Evolutionary conservation across 1,140 invertebrate genomes (phyloP).

Genomic region (Sarcophaga peregrina): DNA sequence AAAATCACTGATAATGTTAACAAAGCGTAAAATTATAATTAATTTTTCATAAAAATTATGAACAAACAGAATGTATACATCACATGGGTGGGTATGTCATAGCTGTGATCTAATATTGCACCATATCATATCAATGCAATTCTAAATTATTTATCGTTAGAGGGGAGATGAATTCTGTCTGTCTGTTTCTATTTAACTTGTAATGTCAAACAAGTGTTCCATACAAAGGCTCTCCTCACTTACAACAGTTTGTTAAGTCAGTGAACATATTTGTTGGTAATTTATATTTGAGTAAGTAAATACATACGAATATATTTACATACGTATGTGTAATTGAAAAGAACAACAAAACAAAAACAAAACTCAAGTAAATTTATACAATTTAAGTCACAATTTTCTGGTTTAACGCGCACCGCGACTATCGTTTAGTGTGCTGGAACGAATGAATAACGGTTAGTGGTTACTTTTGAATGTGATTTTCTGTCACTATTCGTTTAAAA

Average conservation of each 20-base stretch:
- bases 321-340: background rate
- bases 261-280: constrained; percentile 19
- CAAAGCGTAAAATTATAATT: constrained; percentile 16
- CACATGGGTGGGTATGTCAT: background rate
- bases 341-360: background rate
- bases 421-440: background rate
- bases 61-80: background rate
- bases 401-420: background rate
- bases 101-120: background rate
- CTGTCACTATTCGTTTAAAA: too few relatives aligned
- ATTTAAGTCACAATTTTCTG: background rate
- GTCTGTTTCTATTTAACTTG: background rate
- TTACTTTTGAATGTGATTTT: background rate
- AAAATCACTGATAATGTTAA: background rate
- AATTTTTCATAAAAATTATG: constrained; percentile 3
- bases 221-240: background rate
- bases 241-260: background rate
- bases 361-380: background rate
- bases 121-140: background rate
- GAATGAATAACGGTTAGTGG: background rate
- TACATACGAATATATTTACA: background rate
- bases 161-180: background rate
- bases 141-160: background rate
- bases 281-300: constrained; percentile 10
- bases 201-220: constrained; percentile 20